Evolutionary conservation across 2,113 vertebrate species (phyloP).

Genomic region (Trichechus manatus): DNA sequence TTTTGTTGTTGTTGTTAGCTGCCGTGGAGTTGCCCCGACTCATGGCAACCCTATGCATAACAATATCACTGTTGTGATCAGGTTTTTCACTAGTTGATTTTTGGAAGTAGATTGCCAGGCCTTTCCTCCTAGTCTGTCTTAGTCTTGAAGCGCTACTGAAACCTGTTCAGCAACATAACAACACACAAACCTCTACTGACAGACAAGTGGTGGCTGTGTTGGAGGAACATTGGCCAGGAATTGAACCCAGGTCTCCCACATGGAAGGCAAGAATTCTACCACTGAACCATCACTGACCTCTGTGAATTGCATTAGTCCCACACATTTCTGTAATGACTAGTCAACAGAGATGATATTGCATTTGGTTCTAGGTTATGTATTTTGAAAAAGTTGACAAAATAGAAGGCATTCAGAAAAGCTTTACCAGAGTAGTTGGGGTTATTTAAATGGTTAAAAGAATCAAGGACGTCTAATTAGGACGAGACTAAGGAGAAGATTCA

Average conservation of each 20-base stretch:
- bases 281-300: background rate
- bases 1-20: background rate
- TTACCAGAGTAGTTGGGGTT: background rate
- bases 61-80: background rate
- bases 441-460: constrained; percentile 25
- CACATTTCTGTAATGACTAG: background rate
- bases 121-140: background rate
- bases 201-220: background rate
- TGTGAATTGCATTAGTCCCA: background rate
- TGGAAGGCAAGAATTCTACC: background rate
- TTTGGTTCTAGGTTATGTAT: background rate
- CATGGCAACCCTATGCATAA: background rate
- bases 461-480: background rate
- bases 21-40: background rate
- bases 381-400: constrained; percentile 15
- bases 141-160: background rate
- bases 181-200: background rate
- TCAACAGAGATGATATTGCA: background rate
- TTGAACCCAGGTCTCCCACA: background rate
- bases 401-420: constrained; percentile 28
- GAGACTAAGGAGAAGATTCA: background rate
- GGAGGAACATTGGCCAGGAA: background rate
- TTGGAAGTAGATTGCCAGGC: background rate
- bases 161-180: background rate
- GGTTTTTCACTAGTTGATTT: background rate